phyloP scores from a whole-genome alignment of 2,113 vertebrate genomes.

The Nettapus auritus region DNA sequence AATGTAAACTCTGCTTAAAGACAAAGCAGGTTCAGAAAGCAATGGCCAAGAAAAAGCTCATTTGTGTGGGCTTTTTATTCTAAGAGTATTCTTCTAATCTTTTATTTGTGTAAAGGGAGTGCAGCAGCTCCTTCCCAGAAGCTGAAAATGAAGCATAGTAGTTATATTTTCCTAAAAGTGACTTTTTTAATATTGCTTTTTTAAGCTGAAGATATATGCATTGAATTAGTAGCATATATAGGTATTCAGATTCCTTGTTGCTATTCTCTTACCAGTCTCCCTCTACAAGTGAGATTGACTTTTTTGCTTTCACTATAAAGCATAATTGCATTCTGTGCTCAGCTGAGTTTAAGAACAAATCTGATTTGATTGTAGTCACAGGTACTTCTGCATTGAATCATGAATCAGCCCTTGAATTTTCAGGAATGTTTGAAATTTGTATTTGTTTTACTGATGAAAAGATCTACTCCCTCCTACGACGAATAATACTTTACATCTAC shows the following conservation, averaged over 20 bases:
- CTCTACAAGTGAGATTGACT: neutral
- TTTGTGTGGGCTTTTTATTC: neutral
- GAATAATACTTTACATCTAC: neutral
- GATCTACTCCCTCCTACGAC: neutral
- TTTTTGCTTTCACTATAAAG: neutral
- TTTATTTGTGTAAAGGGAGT: neutral
- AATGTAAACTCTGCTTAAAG: neutral
- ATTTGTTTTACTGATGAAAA: neutral
- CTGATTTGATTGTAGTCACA: neutral
- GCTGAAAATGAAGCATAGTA: neutral
- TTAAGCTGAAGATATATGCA: neutral
- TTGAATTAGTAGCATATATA: neutral
- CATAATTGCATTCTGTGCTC: neutral
- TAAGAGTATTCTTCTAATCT: neutral
- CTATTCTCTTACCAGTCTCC: neutral
- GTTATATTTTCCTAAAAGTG: neutral
- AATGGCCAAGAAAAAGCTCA: neutral
- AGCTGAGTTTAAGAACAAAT: slow-evolving; percentile 9
- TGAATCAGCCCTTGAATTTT: neutral
- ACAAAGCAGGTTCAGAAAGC: neutral
- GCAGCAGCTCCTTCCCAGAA: neutral
- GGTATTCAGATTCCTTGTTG: neutral
- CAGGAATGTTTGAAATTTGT: neutral
- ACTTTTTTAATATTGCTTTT: neutral
- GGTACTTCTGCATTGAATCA: neutral